phyloP scores from a whole-genome alignment of 2,797 vertebrate genomes.

The Typhlichthys subterraneus region DNA sequence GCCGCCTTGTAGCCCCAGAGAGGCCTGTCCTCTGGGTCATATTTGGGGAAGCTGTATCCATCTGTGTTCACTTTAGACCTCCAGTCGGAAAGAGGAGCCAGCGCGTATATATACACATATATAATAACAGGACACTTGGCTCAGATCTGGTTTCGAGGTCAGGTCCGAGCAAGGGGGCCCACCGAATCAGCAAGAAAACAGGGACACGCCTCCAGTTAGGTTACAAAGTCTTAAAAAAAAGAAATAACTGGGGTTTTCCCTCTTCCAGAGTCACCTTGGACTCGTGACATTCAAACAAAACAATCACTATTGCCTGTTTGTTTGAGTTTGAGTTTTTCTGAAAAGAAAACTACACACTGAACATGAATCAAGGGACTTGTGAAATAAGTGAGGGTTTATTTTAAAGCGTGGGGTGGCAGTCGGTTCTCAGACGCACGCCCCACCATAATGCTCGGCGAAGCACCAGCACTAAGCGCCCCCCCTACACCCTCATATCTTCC shows the following conservation, averaged over 20 bases:
- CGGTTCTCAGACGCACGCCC: constrained; percentile 49
- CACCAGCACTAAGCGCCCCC: constrained; percentile 65
- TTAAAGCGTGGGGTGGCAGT: constrained; percentile 25
- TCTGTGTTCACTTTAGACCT: constrained; percentile 45
- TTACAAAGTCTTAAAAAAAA: constrained; percentile 77
- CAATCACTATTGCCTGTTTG: constrained; percentile 80
- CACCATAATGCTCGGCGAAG: constrained; percentile 53
- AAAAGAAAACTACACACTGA: constrained; percentile 73
- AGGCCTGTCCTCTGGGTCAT: constrained; percentile 26
- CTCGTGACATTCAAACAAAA: constrained; percentile 66
- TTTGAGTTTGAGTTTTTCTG: constrained; percentile 45
- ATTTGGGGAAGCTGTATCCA: constrained; percentile 54
- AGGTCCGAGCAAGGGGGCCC: constrained; percentile 37
- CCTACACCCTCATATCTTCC: constrained; percentile 55
- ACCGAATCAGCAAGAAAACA: constrained; percentile 50
- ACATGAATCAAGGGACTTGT: constrained; percentile 66
- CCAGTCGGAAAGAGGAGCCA: constrained; percentile 36
- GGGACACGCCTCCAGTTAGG: constrained; percentile 64
- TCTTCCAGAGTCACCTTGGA: constrained; percentile 69
- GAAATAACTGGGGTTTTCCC: constrained; percentile 40
- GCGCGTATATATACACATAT: constrained; percentile 6
- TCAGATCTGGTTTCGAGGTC: constrained; percentile 9
- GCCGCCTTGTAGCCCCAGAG: constrained; percentile 48
- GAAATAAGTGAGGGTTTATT: constrained; percentile 22
- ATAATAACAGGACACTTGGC: too few relatives aligned